Evolutionary conservation across 2,113 vertebrate genomes (phyloP), one percentile per base, ranked within the genome.

Genomic region (Pampusana beccarii): DNA sequence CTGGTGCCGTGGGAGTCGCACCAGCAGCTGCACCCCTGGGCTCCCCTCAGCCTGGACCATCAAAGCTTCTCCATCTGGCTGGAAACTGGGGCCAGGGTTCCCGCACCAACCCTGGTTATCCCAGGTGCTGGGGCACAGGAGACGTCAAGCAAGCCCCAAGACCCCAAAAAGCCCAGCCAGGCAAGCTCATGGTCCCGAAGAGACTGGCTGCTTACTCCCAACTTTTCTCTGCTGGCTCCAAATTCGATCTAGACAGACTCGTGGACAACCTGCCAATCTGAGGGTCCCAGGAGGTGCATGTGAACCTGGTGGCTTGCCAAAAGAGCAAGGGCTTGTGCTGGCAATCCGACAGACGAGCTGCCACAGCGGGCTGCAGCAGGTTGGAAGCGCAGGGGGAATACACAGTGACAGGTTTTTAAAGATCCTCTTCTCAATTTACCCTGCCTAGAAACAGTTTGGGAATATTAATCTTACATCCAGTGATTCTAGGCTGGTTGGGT

Each of bases 321-420:
- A 34, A 85, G 34, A 2, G 1, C 23, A 25, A 57, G 53, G 12
- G 8, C 33, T 69, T 20, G 50, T 10, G 13, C 33, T 11, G 23
- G 33, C 0, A 1, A 80, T 28, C 16, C 0, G 0, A 61, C 11
- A 31, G 44, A 31, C 0, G 0, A 80, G 19, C 28, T 1, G 6
- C 23, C 8, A 15, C 48, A 33, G 33, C 50, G 69, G 74, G 40
- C 57, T 54, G 19, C 2, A 0, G 44, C 72, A 50, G 29, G 46
- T 38, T 36, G 31, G 31, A 80, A 56, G 51, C 2, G 0, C 13
- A 14, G 53, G 36, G 38, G 8, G 9, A 62, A 5, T 7, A 67
- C 0, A 1, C 25, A 0, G 0, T 23, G 53, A 51, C 1, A 5
- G 58, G 28, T 12, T 71, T 77, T 56, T 62, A 77, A 67, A 64